These are phyloP conservation scores for Andrena chrysosceles DNA, from an alignment of 2,888 invertebrate genomes.

Conservation along the genomic window DNA sequence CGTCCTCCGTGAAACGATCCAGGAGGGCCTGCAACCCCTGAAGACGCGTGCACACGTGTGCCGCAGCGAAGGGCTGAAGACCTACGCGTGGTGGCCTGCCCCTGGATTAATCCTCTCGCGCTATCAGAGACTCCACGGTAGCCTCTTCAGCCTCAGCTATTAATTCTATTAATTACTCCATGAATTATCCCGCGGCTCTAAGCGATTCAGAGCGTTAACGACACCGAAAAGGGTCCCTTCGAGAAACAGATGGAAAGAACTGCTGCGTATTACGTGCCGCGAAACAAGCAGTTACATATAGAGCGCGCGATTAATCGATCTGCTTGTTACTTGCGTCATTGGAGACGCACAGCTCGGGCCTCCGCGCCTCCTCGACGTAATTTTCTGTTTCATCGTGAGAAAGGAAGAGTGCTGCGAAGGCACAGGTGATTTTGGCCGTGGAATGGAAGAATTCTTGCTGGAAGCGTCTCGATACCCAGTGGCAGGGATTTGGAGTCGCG, in stretches of 20 bases:
- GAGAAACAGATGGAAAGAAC: slow-evolving; percentile 21
- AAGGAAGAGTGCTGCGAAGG: too few relatives aligned
- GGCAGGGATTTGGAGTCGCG: too few relatives aligned
- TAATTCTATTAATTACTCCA: background rate
- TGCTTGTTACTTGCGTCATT: slow-evolving; percentile 43
- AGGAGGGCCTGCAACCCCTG: slow-evolving; percentile 75
- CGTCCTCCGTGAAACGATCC: slow-evolving; percentile 58
- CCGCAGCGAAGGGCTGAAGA: slow-evolving; percentile 6
- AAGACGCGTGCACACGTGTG: slow-evolving; percentile 63
- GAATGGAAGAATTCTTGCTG: too few relatives aligned
- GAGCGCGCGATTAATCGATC: slow-evolving; percentile 53
- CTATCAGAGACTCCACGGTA: too few relatives aligned
- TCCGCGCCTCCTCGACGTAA: background rate
- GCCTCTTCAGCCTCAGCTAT: background rate
- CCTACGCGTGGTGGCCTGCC: background rate
- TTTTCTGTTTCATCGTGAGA: background rate
- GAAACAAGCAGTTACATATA: slow-evolving; percentile 41
- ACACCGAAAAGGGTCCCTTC: background rate
- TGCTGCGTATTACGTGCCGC: slow-evolving; percentile 4
- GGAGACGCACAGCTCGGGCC: slow-evolving; percentile 22
- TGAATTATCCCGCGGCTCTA: background rate
- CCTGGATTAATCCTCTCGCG: background rate
- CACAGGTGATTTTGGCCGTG: too few relatives aligned
- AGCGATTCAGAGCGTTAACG: background rate
- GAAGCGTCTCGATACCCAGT: too few relatives aligned